phyloP scores from a whole-genome alignment of 2,113 vertebrate genomes.

The Xiphophorus hellerii region DNA sequence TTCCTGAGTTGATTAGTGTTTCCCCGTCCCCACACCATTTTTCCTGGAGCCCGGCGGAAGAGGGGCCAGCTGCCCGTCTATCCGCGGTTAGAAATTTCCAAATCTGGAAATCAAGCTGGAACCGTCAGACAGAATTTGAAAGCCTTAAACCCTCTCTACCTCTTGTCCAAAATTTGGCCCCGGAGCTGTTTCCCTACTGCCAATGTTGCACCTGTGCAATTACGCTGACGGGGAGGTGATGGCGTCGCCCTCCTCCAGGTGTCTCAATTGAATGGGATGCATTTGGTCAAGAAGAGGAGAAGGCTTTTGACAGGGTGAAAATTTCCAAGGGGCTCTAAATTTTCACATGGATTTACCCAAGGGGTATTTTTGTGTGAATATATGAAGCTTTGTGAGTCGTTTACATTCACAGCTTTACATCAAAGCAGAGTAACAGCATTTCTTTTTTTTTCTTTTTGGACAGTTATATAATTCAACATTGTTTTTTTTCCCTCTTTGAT shows the following conservation, averaged over 20 bases:
- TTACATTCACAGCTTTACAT: too few species aligned
- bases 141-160: conserved; percentile 35
- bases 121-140: conserved; percentile 48
- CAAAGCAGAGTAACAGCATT: too few species aligned
- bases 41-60: conserved; percentile 35
- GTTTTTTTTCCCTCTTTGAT: too few species aligned
- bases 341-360: too few species aligned
- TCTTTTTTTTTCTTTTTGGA: too few species aligned
- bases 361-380: too few species aligned
- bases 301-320: conserved; percentile 27
- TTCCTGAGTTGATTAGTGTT: conserved; percentile 35
- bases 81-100: conserved; percentile 37
- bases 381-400: too few species aligned
- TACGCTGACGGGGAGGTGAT: conserved; percentile 41
- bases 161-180: conserved; percentile 43
- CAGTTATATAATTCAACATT: too few species aligned
- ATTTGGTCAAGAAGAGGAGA: conserved; percentile 51
- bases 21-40: conserved; percentile 24
- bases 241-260: conserved; percentile 55
- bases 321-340: too few species aligned
- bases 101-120: conserved; percentile 66
- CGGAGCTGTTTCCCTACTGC: conserved; percentile 22
- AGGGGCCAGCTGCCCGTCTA: conserved; percentile 34
- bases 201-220: conserved; percentile 41
- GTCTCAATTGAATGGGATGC: conserved; percentile 36